phyloP scores from a whole-genome alignment of 92 coral and sea anemone genomes.

The Palythoa heliodiscus region DNA sequence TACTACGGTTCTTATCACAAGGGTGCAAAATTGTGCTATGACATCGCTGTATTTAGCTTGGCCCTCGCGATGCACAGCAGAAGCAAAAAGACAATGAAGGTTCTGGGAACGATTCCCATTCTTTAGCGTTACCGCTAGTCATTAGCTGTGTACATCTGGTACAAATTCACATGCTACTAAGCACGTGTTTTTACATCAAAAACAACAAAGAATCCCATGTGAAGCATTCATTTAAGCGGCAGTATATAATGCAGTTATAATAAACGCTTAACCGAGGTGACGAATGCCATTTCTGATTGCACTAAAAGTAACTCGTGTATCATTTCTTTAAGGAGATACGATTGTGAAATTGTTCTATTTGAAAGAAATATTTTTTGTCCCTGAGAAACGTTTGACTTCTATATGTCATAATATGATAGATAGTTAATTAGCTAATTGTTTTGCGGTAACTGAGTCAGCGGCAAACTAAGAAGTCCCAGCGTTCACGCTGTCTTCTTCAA shows the following conservation, averaged over 20 bases:
- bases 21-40: constrained; percentile 8
- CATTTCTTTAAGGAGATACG: background rate
- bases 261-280: background rate
- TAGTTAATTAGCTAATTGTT: constrained; percentile 47
- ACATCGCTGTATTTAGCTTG: background rate
- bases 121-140: constrained; percentile 30
- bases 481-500: constrained; percentile 44
- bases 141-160: constrained; percentile 42
- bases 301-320: background rate
- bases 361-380: constrained; percentile 17
- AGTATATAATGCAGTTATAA: background rate
- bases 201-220: constrained; percentile 25
- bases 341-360: background rate
- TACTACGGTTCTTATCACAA: background rate
- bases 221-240: background rate
- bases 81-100: constrained; percentile 9
- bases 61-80: constrained; percentile 44
- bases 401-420: constrained; percentile 39
- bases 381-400: constrained; percentile 24
- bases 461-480: constrained; percentile 45
- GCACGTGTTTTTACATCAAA: constrained; percentile 22
- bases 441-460: constrained; percentile 44
- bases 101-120: constrained; percentile 30
- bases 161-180: constrained; percentile 20
- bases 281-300: background rate